A percentile compares a stretch with the other conserved stretches of the same genome.
These are phyloP conservation scores for Ceyx erithaca DNA, from an alignment of 2,797 vertebrate species.

Conservation along the genomic window DNA sequence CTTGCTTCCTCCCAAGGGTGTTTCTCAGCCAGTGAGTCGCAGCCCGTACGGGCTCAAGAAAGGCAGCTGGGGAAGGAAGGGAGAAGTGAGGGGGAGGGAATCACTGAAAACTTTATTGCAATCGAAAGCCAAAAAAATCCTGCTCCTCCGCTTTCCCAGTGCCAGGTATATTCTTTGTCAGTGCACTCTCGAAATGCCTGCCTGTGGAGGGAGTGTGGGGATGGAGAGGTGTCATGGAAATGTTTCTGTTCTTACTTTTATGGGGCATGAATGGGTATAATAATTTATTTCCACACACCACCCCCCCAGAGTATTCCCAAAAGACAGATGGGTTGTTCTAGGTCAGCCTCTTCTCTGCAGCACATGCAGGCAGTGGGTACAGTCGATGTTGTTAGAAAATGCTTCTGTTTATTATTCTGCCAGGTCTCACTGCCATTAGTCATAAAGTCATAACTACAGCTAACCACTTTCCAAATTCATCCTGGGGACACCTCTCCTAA, in stretches of 20 bases:
- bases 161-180: not conserved
- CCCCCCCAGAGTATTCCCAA: not conserved
- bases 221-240: not conserved
- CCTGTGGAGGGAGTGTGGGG: not conserved
- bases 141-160: slow-evolving; percentile 14
- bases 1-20: not conserved
- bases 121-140: slow-evolving; percentile 10
- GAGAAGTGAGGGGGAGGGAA: not conserved
- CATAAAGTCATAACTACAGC: slow-evolving; percentile 54
- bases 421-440: slow-evolving; percentile 52
- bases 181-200: not conserved
- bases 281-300: not conserved
- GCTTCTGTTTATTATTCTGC: slow-evolving; percentile 47
- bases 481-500: slow-evolving; percentile 65
- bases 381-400: fast-evolving
- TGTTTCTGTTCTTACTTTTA: not conserved
- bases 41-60: not conserved
- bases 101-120: slow-evolving; percentile 23
- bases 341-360: not conserved
- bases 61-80: not conserved
- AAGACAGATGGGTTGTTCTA: not conserved
- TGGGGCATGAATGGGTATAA: not conserved
- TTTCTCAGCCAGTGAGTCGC: not conserved
- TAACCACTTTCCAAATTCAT: slow-evolving; percentile 69
- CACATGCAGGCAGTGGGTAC: not conserved